Evolutionary conservation across 2,797 vertebrate genomes (phyloP).

Genomic region (Serranus cabrilla): DNA sequence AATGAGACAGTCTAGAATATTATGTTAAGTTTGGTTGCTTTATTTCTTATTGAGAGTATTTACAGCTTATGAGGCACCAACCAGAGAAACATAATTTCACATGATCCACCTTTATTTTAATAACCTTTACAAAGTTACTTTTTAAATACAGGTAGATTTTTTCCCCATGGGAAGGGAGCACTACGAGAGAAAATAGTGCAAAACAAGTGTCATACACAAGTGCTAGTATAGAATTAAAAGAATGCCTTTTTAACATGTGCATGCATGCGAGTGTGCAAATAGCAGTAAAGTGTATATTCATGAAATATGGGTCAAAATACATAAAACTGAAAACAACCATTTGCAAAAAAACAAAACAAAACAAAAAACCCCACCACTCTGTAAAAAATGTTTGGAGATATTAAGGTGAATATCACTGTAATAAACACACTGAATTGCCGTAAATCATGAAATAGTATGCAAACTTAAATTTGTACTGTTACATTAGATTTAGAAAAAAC

Average conservation of each 20-base stretch:
- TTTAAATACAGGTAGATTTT: too few relatives aligned
- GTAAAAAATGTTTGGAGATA: too few relatives aligned
- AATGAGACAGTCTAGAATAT: background rate
- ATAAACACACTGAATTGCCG: too few relatives aligned
- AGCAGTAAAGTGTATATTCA: background rate
- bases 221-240: background rate
- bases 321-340: background rate
- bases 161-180: too few relatives aligned
- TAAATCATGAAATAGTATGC: too few relatives aligned
- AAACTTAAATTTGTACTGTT: too few relatives aligned
- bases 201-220: background rate
- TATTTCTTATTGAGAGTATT: background rate
- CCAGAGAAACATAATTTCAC: background rate
- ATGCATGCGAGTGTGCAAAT: constrained; percentile 3
- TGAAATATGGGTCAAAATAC: background rate
- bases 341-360: background rate
- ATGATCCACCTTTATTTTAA: background rate
- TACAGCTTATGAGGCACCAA: background rate
- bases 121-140: background rate
- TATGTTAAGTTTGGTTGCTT: background rate
- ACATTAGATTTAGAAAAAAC: too few relatives aligned
- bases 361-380: too few relatives aligned
- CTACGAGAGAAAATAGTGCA: background rate
- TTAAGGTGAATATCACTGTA: too few relatives aligned
- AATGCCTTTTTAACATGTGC: background rate